A percentile compares a stretch with the other conserved stretches of the same genome.
Conservation (phyloP, 2,888 invertebrate genomes). For the Spodoptera littoralis region DNA sequence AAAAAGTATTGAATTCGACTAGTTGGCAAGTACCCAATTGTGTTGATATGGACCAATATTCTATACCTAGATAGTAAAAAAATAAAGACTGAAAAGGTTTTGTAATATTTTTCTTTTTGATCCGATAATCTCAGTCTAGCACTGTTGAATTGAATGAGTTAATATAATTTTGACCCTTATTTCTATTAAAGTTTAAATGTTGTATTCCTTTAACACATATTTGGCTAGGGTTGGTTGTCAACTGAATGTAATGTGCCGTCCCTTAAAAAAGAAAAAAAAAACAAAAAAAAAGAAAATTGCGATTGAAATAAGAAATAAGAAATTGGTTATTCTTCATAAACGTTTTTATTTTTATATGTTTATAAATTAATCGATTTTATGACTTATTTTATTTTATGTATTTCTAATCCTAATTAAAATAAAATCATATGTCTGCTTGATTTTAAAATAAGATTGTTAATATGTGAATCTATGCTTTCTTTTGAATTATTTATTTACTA, state of each 20-base stretch:
- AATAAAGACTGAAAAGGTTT: no score
- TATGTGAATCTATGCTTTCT: neutral
- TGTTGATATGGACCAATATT: no score
- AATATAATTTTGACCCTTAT: neutral
- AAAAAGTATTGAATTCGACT: no score
- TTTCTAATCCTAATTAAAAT: no score
- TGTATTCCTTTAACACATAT: neutral
- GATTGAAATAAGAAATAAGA: no score
- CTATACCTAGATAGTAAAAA: no score
- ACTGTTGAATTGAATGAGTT: conserved; percentile 6
- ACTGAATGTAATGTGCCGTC: conserved; percentile 8
- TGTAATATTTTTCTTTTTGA: neutral
- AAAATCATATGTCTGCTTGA: neutral
- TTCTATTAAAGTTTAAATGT: conserved; percentile 9
- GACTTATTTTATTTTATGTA: neutral
- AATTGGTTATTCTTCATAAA: no score
- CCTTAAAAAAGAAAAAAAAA: neutral
- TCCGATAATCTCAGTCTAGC: neutral
- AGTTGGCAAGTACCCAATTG: no score
- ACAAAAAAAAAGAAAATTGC: neutral
- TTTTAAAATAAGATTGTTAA: neutral
- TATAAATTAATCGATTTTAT: neutral
- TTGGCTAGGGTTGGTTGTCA: conserved; percentile 7
- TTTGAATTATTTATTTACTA: no score
- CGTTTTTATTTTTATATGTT: neutral